Evolutionary conservation across 2,888 invertebrate genomes (phyloP), one percentile per base, ranked within the genome.

Genomic region (Harmothoe impar): DNA sequence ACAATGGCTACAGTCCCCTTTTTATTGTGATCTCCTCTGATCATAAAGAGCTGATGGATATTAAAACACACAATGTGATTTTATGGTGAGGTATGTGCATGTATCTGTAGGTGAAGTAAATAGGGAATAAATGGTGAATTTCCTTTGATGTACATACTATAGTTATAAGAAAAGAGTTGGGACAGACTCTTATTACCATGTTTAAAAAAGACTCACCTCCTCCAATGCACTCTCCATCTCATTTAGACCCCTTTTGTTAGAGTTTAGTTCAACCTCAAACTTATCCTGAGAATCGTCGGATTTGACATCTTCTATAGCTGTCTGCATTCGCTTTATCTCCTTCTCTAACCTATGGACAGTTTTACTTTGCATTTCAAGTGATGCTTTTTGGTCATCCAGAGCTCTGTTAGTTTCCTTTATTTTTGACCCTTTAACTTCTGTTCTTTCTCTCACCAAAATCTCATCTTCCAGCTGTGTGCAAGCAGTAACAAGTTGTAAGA

Each of bases 391-490:
- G 1, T 35, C 43, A 23, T n/a, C 84, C 1, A 84, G 17, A 20
- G 17, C 23, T 35, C 25, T 23, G 17, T 84, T 15, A 7, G 43
- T n/a, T 12, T 84, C 51, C 20, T 43, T 84, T 17, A 35, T 35
- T 84, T 43, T 35, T 0, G 23, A 43, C 3, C 20, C 17, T 84
- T 84, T 84, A 31, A 33, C 33, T 84, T 51, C 51, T 25, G 33
- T 23, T 25, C 51, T 84, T 25, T 43, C 84, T 84, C 84, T 84
- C 25, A 10, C 84, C 43, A 51, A 35, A n/a, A 51, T 43, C 20
- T 84, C 84, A 43, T 84, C 84, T 7, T 84, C 84, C 43, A 84
- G 43, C 84, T 84, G 35, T 7, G 20, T 78, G 78, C 35, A 78
- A 5, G 62, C 62, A 62, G 62, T 62, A 62, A 62, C 1, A n/a